Conservation (phyloP, 2,797 vertebrate species). For the Arremon aurantiirostris region DNA sequence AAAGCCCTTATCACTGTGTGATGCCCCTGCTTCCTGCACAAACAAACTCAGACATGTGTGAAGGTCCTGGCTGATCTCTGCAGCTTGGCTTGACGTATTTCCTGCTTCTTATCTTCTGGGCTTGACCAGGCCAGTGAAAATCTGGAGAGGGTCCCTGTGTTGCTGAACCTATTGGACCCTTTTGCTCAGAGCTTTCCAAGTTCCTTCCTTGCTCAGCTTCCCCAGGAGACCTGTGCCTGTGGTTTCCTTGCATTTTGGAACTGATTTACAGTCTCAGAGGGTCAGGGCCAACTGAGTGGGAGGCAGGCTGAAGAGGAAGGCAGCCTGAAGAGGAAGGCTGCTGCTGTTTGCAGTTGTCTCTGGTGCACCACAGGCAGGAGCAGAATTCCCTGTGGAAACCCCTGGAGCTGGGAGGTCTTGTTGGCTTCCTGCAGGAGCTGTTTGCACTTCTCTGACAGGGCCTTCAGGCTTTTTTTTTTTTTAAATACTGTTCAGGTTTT, state of each 20-base stretch:
- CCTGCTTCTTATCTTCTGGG: neutral
- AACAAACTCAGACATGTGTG: neutral
- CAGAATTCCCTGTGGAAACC: neutral
- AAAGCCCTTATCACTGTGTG: neutral
- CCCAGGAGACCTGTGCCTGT: neutral
- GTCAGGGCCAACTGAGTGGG: accelerated
- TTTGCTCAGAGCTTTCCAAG: neutral
- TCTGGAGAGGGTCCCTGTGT: neutral
- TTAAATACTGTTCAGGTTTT: neutral
- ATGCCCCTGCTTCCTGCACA: neutral
- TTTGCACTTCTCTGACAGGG: neutral
- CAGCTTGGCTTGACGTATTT: neutral
- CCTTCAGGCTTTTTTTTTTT: neutral
- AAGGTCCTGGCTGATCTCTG: neutral
- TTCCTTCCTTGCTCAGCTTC: neutral
- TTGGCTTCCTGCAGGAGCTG: neutral
- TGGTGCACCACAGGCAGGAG: neutral
- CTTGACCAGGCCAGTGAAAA: neutral
- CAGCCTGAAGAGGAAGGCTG: neutral
- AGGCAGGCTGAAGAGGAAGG: neutral
- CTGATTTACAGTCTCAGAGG: neutral
- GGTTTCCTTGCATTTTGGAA: neutral
- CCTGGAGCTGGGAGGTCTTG: neutral
- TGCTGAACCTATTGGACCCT: neutral
- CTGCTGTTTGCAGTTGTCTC: neutral